Evolutionary conservation across 2,888 invertebrate genomes (phyloP).

Genomic region (Alviniconcha strummeri): DNA sequence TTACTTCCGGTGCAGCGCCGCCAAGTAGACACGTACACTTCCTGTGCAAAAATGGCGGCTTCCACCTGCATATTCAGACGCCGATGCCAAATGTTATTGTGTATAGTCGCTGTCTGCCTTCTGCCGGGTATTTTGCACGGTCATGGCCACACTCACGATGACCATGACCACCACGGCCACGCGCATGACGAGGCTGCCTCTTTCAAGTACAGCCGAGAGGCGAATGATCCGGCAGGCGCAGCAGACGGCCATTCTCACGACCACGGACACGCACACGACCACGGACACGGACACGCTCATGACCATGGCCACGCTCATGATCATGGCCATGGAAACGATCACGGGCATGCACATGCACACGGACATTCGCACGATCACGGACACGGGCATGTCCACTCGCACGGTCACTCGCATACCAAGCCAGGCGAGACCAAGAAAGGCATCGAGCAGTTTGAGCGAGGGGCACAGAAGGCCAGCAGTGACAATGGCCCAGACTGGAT

Average conservation of each 20-base stretch:
- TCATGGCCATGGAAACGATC: constrained; percentile 33
- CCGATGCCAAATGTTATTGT: constrained; percentile 10
- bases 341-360: constrained; percentile 32
- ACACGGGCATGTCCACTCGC: constrained; percentile 40
- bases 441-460: constrained; percentile 23
- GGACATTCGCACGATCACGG: constrained; percentile 76
- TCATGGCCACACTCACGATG: constrained; percentile 30
- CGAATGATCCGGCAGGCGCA: constrained; percentile 74
- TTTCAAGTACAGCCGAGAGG: constrained; percentile 88
- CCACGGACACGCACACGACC: constrained; percentile 39
- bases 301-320: constrained; percentile 28
- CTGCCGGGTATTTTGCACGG: constrained; percentile 21
- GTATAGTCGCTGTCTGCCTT: not conserved
- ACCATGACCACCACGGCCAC: constrained; percentile 45
- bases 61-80: not conserved
- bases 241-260: constrained; percentile 39
- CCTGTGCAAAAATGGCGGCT: constrained; percentile 26
- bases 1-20: constrained; percentile 28
- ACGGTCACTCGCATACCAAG: constrained; percentile 31
- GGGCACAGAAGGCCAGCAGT: not conserved
- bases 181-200: constrained; percentile 77
- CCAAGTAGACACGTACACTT: constrained; percentile 33
- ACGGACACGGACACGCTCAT: constrained; percentile 36
- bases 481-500: constrained; percentile 63
- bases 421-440: constrained; percentile 30